Evolutionary conservation across 2,888 invertebrate genomes (phyloP).

Genomic region (Himalopsyche japonica): DNA sequence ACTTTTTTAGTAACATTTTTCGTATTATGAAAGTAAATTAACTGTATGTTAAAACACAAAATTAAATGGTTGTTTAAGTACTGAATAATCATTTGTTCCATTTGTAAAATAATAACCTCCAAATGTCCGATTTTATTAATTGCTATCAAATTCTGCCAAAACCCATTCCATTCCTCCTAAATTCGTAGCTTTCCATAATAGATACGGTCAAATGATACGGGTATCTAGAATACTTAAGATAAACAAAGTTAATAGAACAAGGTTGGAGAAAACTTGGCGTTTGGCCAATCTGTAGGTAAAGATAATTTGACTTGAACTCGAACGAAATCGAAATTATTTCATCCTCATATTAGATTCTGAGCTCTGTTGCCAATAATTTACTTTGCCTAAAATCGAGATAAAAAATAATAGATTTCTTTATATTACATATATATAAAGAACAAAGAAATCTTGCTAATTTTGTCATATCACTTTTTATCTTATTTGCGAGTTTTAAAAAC

Average conservation of each 20-base stretch:
- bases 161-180: background rate
- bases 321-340: background rate
- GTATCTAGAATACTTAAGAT: background rate
- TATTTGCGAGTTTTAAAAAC: no score
- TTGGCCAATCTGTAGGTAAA: background rate
- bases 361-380: background rate
- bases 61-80: background rate
- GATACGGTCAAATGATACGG: background rate
- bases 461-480: no score
- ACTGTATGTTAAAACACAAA: no score
- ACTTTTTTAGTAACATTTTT: no score
- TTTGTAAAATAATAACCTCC: background rate
- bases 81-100: background rate
- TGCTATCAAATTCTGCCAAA: background rate
- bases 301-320: background rate
- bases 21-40: no score
- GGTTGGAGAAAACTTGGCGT: background rate
- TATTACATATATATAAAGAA: no score
- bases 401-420: no score
- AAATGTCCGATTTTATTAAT: background rate
- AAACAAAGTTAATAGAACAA: background rate
- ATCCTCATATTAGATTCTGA: background rate
- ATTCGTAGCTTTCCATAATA: background rate
- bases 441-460: no score
- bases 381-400: background rate